Percentiles rank a stretch among this genome's conserved stretches.
These are phyloP conservation scores for Brenthis daphne DNA, from an alignment of 2,888 invertebrate genomes.

Conservation along the genomic window DNA sequence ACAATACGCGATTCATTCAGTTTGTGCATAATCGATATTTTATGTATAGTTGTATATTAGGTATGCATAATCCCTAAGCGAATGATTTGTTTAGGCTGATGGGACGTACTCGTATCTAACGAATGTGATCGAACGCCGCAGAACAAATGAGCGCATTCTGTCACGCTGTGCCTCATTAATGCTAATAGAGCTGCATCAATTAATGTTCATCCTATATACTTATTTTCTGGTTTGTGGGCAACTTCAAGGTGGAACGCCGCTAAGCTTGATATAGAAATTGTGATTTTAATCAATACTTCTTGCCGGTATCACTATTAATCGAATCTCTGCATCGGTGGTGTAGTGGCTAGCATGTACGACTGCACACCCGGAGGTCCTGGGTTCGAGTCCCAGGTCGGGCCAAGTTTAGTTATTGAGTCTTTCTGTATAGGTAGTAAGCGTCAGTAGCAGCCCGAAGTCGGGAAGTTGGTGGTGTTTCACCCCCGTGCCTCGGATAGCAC, in stretches of 20 bases:
- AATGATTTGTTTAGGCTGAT: constrained; percentile 38
- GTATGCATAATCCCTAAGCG: constrained; percentile 42
- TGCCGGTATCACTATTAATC: too few species aligned
- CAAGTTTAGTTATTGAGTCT: too few species aligned
- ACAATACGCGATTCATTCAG: neutral
- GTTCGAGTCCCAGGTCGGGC: too few species aligned
- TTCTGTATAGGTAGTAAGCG: too few species aligned
- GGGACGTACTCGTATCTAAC: constrained; percentile 33
- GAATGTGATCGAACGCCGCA: constrained; percentile 50
- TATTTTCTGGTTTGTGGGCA: constrained; percentile 34
- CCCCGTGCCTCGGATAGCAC: too few species aligned
- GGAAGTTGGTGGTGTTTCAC: too few species aligned
- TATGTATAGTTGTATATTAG: constrained; percentile 5
- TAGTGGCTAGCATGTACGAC: too few species aligned
- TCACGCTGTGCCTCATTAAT: constrained; percentile 67
- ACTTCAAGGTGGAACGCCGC: constrained; percentile 18
- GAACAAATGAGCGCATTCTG: constrained; percentile 63
- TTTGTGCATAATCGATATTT: constrained; percentile 23
- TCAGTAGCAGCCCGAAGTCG: too few species aligned
- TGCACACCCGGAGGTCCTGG: too few species aligned
- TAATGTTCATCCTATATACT: constrained; percentile 62
- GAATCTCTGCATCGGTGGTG: too few species aligned
- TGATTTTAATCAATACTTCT: too few species aligned
- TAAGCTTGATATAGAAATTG: neutral
- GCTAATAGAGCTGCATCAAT: constrained; percentile 69